A percentile compares a stretch with the other conserved stretches of the same genome.
Evolutionary conservation across 2,113 vertebrate species (phyloP).

Genomic region (Actenoides hombroni): DNA sequence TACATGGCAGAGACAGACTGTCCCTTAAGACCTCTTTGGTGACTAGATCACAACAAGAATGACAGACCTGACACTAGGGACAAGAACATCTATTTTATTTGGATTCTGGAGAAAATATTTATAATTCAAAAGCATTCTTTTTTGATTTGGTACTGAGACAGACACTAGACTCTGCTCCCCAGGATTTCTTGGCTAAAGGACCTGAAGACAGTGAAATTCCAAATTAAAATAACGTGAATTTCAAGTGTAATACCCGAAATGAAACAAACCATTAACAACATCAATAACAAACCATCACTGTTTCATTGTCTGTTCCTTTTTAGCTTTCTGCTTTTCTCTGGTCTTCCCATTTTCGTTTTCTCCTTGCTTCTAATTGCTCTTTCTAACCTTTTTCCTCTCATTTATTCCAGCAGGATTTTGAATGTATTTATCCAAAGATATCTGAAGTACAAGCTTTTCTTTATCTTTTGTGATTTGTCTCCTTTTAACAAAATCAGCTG

Average conservation of each 20-base stretch:
- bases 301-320: background rate
- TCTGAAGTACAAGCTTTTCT: background rate
- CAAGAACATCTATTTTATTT: background rate
- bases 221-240: background rate
- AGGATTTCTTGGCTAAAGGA: background rate
- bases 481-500: background rate
- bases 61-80: background rate
- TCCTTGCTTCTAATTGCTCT: background rate
- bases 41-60: background rate
- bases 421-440: background rate
- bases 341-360: background rate
- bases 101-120: background rate
- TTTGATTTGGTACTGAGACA: background rate
- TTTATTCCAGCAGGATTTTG: background rate
- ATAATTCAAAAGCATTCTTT: background rate
- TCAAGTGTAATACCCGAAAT: background rate
- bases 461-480: accelerated
- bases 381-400: background rate
- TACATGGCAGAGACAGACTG: background rate
- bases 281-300: background rate
- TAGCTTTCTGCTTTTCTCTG: background rate
- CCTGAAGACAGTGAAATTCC: background rate
- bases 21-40: conserved; percentile 6
- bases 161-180: background rate
- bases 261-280: background rate